A percentile compares a stretch with the other conserved stretches of the same genome.
phyloP scores from a whole-genome alignment of 2,113 vertebrate genomes.

The Scopus umbretta region DNA sequence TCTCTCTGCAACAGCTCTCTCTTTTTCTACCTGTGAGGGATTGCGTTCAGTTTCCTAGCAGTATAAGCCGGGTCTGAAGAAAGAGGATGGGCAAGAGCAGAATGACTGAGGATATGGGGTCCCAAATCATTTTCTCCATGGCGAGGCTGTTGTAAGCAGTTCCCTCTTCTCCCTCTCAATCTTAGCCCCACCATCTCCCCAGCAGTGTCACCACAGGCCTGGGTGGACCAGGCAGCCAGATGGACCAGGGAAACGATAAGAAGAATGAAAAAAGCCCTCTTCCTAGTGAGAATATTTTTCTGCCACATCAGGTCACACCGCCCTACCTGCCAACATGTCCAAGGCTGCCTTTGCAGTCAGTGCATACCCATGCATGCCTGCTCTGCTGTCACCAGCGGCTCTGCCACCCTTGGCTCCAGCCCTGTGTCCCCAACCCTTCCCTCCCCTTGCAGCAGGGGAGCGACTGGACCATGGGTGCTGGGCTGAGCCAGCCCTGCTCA shows the following conservation, averaged over 20 bases:
- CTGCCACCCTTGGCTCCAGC: neutral
- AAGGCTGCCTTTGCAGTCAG: neutral
- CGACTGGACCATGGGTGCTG: accelerated
- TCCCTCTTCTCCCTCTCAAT: neutral
- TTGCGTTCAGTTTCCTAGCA: neutral
- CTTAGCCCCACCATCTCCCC: neutral
- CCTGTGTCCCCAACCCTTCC: neutral
- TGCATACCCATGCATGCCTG: neutral
- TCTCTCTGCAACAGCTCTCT: neutral
- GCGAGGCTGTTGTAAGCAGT: neutral
- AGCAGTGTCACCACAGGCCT: neutral
- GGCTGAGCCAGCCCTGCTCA: neutral
- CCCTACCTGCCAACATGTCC: neutral
- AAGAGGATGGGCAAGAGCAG: neutral
- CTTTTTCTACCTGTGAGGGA: neutral
- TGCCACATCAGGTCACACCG: neutral
- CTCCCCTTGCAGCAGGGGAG: neutral
- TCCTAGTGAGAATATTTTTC: neutral
- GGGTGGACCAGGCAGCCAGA: neutral
- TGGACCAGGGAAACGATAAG: neutral
- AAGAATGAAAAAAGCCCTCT: neutral
- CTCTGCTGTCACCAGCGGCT: neutral
- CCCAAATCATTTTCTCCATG: neutral
- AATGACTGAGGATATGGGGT: neutral
- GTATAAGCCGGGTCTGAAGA: neutral